Evolutionary conservation across 1,140 invertebrate species (phyloP).

Genomic region (Maniola jurtina): DNA sequence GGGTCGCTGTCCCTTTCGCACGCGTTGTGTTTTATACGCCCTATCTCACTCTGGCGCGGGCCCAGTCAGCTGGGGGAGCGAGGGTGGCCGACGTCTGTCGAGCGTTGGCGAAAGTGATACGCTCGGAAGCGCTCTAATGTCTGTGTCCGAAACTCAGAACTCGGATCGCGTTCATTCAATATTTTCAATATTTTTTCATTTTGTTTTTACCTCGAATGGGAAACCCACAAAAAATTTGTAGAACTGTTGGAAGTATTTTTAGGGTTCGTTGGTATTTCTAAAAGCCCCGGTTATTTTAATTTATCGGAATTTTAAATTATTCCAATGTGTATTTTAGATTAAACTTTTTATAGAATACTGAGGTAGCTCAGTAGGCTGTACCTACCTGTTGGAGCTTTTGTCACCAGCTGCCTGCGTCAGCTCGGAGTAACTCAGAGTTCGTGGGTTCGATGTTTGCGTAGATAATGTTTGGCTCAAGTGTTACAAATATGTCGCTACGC

Average conservation of each 20-base stretch:
- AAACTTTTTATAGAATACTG: too few relatives aligned
- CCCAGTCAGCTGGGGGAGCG: conserved; percentile 69
- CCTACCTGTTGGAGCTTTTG: too few relatives aligned
- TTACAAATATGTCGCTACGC: too few relatives aligned
- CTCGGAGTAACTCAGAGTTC: too few relatives aligned
- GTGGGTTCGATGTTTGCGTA: too few relatives aligned
- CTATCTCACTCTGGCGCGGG: conserved; percentile 49
- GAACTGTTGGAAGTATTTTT: not conserved
- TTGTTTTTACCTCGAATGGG: not conserved
- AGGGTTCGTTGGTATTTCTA: not conserved
- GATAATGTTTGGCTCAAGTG: too few relatives aligned
- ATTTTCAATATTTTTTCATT: not conserved
- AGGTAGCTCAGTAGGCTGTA: too few relatives aligned
- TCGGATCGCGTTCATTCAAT: conserved; percentile 20
- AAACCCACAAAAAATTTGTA: not conserved
- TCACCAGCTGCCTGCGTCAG: too few relatives aligned
- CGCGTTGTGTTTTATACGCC: conserved; percentile 19
- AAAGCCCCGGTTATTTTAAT: not conserved
- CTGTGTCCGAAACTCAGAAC: too few relatives aligned
- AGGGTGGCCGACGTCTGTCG: conserved; percentile 50
- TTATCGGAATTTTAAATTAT: too few relatives aligned
- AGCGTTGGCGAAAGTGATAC: conserved; percentile 68
- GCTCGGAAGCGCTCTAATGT: conserved; percentile 47
- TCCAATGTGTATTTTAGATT: too few relatives aligned
- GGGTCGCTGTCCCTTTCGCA: conserved; percentile 48